Evolutionary conservation across 2,797 vertebrate species (phyloP).

Genomic region (Cheirogaleus major): DNA sequence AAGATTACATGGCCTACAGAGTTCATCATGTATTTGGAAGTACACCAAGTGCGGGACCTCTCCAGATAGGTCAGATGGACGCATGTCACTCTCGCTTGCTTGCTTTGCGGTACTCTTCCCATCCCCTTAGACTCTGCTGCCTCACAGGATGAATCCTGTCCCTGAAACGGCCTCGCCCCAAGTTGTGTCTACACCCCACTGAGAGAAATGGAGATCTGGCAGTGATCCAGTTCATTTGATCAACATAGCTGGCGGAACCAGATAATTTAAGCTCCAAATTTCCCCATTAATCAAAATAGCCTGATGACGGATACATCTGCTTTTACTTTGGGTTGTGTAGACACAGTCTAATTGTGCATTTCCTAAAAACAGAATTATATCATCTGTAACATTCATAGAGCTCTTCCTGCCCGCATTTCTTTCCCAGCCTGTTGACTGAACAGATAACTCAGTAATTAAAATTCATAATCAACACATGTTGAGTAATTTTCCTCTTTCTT

Average conservation of each 20-base stretch:
- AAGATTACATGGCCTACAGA: neutral
- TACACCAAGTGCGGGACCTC: neutral
- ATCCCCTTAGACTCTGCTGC: neutral
- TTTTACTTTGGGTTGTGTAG: conserved; percentile 77
- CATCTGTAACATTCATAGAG: conserved; percentile 73
- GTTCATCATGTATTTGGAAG: neutral
- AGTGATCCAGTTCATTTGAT: conserved; percentile 79
- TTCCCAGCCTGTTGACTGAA: conserved; percentile 72
- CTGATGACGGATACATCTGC: conserved; percentile 78
- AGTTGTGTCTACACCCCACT: conserved; percentile 41
- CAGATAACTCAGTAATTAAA: conserved; percentile 81
- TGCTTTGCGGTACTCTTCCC: neutral
- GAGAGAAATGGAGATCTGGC: conserved; percentile 66
- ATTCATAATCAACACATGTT: conserved; percentile 82
- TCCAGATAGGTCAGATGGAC: neutral
- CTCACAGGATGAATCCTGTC: neutral
- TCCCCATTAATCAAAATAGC: conserved; percentile 81
- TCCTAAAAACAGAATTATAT: conserved; percentile 77
- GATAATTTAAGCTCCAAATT: conserved; percentile 79
- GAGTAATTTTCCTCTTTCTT: conserved; percentile 70
- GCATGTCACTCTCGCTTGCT: neutral
- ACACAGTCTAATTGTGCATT: conserved; percentile 78
- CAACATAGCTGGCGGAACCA: conserved; percentile 75
- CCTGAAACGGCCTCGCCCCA: conserved; percentile 50
- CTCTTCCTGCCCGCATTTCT: conserved; percentile 73